Percentiles rank a stretch among this genome's conserved stretches.
These are phyloP conservation scores for Nixonia krombeini DNA, from an alignment of 1,140 invertebrate genomes.

Conservation along the genomic window DNA sequence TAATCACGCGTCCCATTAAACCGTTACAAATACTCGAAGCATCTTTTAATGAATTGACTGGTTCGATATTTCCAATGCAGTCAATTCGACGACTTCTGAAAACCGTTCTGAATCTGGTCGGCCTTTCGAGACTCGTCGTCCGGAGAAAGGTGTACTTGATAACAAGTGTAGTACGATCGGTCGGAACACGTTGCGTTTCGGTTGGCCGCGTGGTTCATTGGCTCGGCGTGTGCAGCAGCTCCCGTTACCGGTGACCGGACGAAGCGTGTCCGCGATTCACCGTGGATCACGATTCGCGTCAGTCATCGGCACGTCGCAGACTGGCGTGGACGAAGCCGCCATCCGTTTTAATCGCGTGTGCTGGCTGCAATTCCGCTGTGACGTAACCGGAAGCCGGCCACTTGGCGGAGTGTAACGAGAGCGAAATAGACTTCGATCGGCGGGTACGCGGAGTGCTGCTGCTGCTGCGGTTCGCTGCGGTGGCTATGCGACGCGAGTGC, in stretches of 20 bases:
- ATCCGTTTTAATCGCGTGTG: neutral
- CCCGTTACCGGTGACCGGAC: slow-evolving; percentile 32
- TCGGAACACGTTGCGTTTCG: too few species aligned
- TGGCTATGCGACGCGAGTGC: slow-evolving; percentile 3
- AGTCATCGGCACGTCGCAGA: neutral
- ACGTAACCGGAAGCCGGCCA: slow-evolving; percentile 1
- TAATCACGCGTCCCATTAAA: too few species aligned
- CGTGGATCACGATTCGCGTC: neutral
- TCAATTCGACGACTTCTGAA: too few species aligned
- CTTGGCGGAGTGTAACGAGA: slow-evolving; percentile 1
- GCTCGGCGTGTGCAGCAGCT: too few species aligned
- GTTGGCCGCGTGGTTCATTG: too few species aligned
- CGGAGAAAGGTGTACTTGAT: too few species aligned
- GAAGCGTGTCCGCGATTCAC: slow-evolving; percentile 19
- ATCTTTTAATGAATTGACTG: too few species aligned
- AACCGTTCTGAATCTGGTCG: too few species aligned
- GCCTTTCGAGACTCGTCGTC: too few species aligned
- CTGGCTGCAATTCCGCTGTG: neutral
- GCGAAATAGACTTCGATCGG: neutral
- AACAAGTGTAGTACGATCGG: too few species aligned
- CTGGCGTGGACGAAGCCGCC: neutral
- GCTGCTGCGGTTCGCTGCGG: neutral
- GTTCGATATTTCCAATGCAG: too few species aligned
- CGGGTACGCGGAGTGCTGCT: neutral
- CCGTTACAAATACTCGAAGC: too few species aligned